phyloP scores from a whole-genome alignment of 2,888 invertebrate genomes.

The Lydus trimaculatus region DNA sequence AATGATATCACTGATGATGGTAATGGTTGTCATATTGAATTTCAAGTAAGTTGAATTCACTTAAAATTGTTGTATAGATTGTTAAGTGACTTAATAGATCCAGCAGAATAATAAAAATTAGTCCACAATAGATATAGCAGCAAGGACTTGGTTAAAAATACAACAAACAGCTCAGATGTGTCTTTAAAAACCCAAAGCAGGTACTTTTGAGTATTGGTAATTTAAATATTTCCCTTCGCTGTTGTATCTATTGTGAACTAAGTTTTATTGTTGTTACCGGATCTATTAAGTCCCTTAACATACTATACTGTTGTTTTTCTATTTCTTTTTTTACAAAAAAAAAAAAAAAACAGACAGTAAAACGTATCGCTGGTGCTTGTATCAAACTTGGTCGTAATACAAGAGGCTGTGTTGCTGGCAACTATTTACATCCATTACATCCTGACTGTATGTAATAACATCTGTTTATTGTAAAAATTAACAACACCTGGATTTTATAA shows the following conservation, averaged over 20 bases:
- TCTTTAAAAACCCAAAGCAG: too few relatives aligned
- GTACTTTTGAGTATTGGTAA: too few relatives aligned
- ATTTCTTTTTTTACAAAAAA: too few relatives aligned
- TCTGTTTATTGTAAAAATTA: constrained; percentile 16
- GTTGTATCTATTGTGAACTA: too few relatives aligned
- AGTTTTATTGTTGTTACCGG: constrained; percentile 22
- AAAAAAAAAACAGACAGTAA: constrained; percentile 49
- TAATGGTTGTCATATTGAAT: constrained; percentile 43
- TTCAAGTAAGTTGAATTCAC: constrained; percentile 32
- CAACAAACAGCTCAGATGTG: too few relatives aligned
- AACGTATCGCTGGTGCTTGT: constrained; percentile 58
- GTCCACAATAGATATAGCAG: too few relatives aligned
- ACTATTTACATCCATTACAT: constrained; percentile 59
- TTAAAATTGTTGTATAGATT: neutral
- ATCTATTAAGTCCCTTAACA: too few relatives aligned
- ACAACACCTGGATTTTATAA: neutral
- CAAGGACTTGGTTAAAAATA: too few relatives aligned
- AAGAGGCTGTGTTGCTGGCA: constrained; percentile 59
- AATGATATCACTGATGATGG: constrained; percentile 23
- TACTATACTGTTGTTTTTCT: too few relatives aligned
- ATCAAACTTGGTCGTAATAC: constrained; percentile 55
- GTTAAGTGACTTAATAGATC: too few relatives aligned
- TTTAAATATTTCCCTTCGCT: too few relatives aligned
- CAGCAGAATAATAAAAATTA: too few relatives aligned
- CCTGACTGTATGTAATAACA: constrained; percentile 56